A percentile compares a stretch with the other conserved stretches of the same genome.
These are phyloP conservation scores for Drosophila pseudoobscura DNA, from an alignment of 1,140 invertebrate genomes.

Conservation along the genomic window DNA sequence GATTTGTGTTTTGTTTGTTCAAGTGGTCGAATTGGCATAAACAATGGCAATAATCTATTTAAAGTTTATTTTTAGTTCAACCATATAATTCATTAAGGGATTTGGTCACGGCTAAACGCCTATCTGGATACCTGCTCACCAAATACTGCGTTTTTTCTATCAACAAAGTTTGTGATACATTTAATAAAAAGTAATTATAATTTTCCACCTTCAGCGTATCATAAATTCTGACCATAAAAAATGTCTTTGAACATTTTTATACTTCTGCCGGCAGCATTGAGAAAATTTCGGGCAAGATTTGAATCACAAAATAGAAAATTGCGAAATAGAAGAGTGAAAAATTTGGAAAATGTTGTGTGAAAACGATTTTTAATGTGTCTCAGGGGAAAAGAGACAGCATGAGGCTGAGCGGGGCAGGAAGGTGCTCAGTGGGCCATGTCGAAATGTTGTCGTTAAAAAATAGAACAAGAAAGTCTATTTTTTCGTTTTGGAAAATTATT, in stretches of 20 bases:
- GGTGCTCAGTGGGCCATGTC: conserved; percentile 71
- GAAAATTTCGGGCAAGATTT: conserved; percentile 20
- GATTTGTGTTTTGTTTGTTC: conserved; percentile 20
- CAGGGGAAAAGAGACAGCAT: neutral
- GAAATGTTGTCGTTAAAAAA: conserved; percentile 70
- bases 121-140: neutral
- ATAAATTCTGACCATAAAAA: conserved; percentile 52
- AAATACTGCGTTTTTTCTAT: too few relatives aligned
- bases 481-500: conserved; percentile 58
- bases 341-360: conserved; percentile 36
- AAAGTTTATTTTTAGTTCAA: conserved; percentile 49
- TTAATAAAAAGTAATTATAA: conserved; percentile 47
- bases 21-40: conserved; percentile 53
- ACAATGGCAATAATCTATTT: conserved; percentile 41
- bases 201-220: conserved; percentile 42
- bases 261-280: neutral
- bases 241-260: conserved; percentile 47
- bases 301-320: conserved; percentile 36
- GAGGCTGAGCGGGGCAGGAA: conserved; percentile 11
- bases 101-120: conserved; percentile 20
- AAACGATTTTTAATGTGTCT: conserved; percentile 49
- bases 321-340: conserved; percentile 7
- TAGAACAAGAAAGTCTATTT: conserved; percentile 40
- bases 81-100: conserved; percentile 28
- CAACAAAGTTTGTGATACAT: conserved; percentile 15